These are phyloP conservation scores for Pyralis farinalis DNA, from an alignment of 2,888 invertebrate species.

Conservation along the genomic window DNA sequence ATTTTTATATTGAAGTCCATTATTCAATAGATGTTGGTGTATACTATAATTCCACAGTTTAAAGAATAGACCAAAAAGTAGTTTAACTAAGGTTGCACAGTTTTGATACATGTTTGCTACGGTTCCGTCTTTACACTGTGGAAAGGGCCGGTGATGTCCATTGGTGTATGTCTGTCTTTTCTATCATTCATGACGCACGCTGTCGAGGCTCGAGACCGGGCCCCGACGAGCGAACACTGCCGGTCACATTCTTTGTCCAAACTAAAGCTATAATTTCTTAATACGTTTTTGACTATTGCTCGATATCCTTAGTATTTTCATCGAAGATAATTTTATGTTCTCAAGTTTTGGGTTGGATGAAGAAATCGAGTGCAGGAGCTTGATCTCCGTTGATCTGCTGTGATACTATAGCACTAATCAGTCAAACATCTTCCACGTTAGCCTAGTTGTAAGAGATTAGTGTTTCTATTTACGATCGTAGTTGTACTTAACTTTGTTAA, in stretches of 20 bases:
- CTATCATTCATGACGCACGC: slow-evolving; percentile 28
- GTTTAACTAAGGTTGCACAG: no score
- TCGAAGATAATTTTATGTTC: slow-evolving; percentile 9
- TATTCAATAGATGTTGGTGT: slow-evolving; percentile 30
- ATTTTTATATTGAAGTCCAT: slow-evolving; percentile 26
- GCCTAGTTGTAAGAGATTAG: slow-evolving; percentile 71
- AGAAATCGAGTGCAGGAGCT: slow-evolving; percentile 39
- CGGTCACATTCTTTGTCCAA: slow-evolving; percentile 26
- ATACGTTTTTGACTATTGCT: not conserved
- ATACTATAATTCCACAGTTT: slow-evolving; percentile 21
- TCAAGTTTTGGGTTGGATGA: slow-evolving; percentile 27
- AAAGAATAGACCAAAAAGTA: slow-evolving; percentile 21
- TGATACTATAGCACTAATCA: slow-evolving; percentile 76
- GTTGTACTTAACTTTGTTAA: slow-evolving; percentile 70
- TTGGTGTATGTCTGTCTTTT: slow-evolving; percentile 25
- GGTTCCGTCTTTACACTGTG: slow-evolving; percentile 20
- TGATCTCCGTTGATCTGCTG: slow-evolving; percentile 69
- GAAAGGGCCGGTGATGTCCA: slow-evolving; percentile 25
- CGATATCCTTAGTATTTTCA: not conserved
- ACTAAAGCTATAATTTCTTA: slow-evolving; percentile 23
- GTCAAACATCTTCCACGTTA: slow-evolving; percentile 73
- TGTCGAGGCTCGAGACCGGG: slow-evolving; percentile 25
- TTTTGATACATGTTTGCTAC: not conserved
- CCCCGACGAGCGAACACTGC: slow-evolving; percentile 25
- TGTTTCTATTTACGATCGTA: slow-evolving; percentile 70